These are phyloP conservation scores for Pipistrellus nathusii DNA, from an alignment of 2,797 vertebrate genomes.

Conservation along the genomic window DNA sequence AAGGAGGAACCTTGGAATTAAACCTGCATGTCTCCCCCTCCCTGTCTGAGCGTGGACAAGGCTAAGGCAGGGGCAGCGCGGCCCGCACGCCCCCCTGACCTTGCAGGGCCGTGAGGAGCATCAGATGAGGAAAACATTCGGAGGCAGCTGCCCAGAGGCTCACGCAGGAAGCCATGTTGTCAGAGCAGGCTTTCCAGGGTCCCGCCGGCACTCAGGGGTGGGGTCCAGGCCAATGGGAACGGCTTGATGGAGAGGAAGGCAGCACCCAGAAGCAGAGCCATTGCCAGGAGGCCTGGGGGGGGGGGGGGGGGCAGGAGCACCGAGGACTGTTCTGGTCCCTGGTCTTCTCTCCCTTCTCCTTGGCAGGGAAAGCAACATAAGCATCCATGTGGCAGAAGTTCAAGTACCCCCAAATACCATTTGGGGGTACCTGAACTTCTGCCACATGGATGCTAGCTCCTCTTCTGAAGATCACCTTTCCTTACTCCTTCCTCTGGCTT, in stretches of 20 bases:
- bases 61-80: neutral
- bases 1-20: neutral
- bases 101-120: neutral
- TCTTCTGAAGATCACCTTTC: neutral
- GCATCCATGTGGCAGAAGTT: neutral
- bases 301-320: rapidly evolving
- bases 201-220: neutral
- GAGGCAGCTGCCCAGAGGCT: neutral
- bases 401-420: neutral
- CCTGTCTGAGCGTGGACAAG: neutral
- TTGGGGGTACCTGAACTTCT: no score
- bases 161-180: neutral
- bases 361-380: neutral
- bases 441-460: neutral
- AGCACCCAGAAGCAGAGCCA: neutral
- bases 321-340: neutral
- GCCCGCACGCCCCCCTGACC: neutral
- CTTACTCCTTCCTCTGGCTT: neutral
- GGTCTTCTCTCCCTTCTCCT: neutral
- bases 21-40: neutral
- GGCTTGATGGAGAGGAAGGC: neutral
- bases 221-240: neutral
- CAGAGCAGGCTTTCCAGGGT: neutral
- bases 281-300: neutral
- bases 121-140: neutral